phyloP scores from a whole-genome alignment of 2,888 invertebrate species.

The Timema cristinae region DNA sequence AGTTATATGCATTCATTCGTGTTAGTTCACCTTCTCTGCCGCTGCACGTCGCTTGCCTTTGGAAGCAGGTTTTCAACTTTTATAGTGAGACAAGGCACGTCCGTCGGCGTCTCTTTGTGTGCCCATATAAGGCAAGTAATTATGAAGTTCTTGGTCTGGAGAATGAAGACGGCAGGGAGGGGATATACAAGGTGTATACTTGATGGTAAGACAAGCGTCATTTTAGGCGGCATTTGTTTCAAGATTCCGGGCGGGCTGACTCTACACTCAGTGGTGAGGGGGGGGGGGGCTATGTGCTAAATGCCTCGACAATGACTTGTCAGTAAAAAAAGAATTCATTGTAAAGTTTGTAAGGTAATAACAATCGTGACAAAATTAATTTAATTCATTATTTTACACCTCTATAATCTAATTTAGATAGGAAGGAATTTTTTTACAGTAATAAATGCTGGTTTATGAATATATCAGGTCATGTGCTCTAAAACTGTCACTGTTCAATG shows the following conservation, averaged over 20 bases:
- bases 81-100: constrained; percentile 16
- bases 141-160: constrained; percentile 21
- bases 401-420: too few relatives aligned
- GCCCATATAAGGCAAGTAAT: constrained; percentile 28
- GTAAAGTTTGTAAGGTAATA: too few relatives aligned
- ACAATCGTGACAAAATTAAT: too few relatives aligned
- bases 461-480: too few relatives aligned
- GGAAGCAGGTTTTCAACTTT: constrained; percentile 21
- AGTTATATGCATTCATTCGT: background rate
- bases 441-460: too few relatives aligned
- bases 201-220: constrained; percentile 22
- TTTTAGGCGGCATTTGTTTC: constrained; percentile 28
- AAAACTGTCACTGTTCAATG: too few relatives aligned
- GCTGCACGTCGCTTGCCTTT: background rate
- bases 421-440: too few relatives aligned
- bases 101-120: constrained; percentile 22
- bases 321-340: too few relatives aligned
- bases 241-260: constrained; percentile 21
- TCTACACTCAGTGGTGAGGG: too few relatives aligned
- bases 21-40: background rate
- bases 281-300: too few relatives aligned
- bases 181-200: constrained; percentile 16
- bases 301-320: too few relatives aligned
- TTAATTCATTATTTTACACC: too few relatives aligned
- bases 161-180: constrained; percentile 18